Evolutionary conservation across 92 coral and sea anemone genomes (phyloP), one percentile per base, ranked within the genome.

Genomic region (Siderastrea radians): DNA sequence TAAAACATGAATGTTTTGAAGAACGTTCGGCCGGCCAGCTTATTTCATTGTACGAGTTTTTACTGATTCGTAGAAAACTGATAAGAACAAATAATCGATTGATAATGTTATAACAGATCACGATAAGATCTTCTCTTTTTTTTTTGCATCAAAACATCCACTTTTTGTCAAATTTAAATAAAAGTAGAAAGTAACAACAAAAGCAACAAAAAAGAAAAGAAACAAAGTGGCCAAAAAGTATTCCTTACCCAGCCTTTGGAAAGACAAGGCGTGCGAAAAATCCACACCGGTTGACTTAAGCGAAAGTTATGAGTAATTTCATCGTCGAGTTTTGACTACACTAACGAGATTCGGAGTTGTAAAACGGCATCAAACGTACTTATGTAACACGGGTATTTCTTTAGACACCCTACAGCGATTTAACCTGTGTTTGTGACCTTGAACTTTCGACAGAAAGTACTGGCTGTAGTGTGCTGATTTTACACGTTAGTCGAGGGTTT

Each of bases 291-390:
- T 26, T 26, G 10, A 55, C 61, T 55, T 14, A 3, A 10, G 43
- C 47, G 47, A 67, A 3, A 67, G 47, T 26, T 26, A 43, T 7
- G 43, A 67, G 48, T 67, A 67, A 9, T 67, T 67, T 74, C 49
- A 38, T 48, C 4, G 5, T 11, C 61, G 45, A 3, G 71, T 48
- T 48, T 16, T 59, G 15, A 64, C 0, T 12, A 52, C 16, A 43
- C 48, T 47, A 48, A 45, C n/a, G n/a, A 7, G 58, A 48, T 15
- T 19, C 83, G 48, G 49, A 49, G 72, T 52, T 19, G 49, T 64
- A 65, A 26, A 63, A 62, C 48, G 83, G 83, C 83, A 64, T 4
- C 49, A 68, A 63, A 79, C 51, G 6, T 62, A 49, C 46, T 54
- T 48, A 47, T 46, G 81, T 43, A 46, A 57, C 44, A 55, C 12